Evolutionary conservation across 2,888 invertebrate genomes (phyloP).

Genomic region (Ormyrus rosae): DNA sequence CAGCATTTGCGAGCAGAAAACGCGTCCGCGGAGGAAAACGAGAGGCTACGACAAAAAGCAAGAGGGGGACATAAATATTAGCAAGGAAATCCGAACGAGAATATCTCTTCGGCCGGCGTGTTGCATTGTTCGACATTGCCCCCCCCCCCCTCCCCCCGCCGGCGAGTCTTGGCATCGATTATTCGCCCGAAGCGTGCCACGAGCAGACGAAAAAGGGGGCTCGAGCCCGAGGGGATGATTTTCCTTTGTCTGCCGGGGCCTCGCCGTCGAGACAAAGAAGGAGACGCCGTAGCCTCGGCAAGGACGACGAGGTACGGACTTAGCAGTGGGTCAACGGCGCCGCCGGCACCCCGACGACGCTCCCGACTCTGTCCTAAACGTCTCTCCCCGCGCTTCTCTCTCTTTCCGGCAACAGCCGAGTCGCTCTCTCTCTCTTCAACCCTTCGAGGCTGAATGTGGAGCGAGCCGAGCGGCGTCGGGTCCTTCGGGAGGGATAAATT

Average conservation of each 20-base stretch:
- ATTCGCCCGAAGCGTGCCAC: slow-evolving; percentile 40
- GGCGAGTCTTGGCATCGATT: slow-evolving; percentile 37
- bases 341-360: slow-evolving; percentile 36
- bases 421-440: too few relatives aligned
- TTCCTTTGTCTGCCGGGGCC: slow-evolving; percentile 59
- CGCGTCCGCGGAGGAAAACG: neutral
- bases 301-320: slow-evolving; percentile 6
- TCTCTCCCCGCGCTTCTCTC: too few relatives aligned
- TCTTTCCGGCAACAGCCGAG: too few relatives aligned
- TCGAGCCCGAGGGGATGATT: slow-evolving; percentile 43
- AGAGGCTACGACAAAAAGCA: neutral
- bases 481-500: too few relatives aligned
- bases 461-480: too few relatives aligned
- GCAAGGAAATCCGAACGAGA: slow-evolving; percentile 17
- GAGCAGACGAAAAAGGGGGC: slow-evolving; percentile 13
- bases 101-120: slow-evolving; percentile 18
- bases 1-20: slow-evolving; percentile 12
- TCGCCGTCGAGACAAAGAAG: slow-evolving; percentile 40
- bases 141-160: neutral
- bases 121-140: slow-evolving; percentile 7
- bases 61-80: slow-evolving; percentile 33
- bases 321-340: slow-evolving; percentile 62
- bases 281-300: slow-evolving; percentile 1
- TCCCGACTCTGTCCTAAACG: neutral
- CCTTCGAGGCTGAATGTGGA: too few relatives aligned